A percentile compares a stretch with the other conserved stretches of the same genome.
Conservation (phyloP, 2,888 invertebrate species). For the Hyposoter dolosus region DNA sequence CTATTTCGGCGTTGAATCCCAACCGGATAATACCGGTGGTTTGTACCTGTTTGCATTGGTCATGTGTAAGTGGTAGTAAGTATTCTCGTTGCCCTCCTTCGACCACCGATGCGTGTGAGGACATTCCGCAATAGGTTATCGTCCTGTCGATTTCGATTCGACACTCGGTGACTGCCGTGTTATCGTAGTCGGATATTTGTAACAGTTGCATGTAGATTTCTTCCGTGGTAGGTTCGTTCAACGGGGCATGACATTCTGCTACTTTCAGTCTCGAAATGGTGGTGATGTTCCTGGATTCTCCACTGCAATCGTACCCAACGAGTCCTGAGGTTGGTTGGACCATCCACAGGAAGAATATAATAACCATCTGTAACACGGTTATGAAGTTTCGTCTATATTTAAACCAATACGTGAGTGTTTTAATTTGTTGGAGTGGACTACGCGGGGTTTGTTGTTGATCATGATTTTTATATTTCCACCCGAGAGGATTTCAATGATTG, state of each 20-base stretch:
- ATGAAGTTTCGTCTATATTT: constrained; percentile 31
- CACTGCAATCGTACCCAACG: constrained; percentile 57
- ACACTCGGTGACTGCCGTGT: constrained; percentile 40
- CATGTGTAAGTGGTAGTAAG: constrained; percentile 3
- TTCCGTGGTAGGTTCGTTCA: not conserved
- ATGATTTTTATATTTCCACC: constrained; percentile 39
- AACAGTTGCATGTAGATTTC: constrained; percentile 37
- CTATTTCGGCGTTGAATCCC: constrained; percentile 24
- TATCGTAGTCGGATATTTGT: constrained; percentile 48
- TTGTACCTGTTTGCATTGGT: constrained; percentile 27
- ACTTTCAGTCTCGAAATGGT: constrained; percentile 49
- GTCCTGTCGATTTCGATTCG: constrained; percentile 57
- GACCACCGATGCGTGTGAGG: constrained; percentile 57
- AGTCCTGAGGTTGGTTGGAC: no score
- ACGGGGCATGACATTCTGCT: constrained; percentile 37
- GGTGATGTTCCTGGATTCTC: constrained; percentile 32
- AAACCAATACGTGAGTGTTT: constrained; percentile 46
- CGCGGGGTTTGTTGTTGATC: constrained; percentile 17
- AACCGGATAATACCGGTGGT: constrained; percentile 16
- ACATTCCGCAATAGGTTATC: constrained; percentile 60
- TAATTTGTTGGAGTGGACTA: constrained; percentile 48
- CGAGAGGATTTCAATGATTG: constrained; percentile 32
- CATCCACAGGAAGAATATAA: no score
- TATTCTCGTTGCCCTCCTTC: constrained; percentile 16
- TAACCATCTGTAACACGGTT: constrained; percentile 20